Base-by-base conservation (phyloP, 2,113 vertebrate species). In the Lota lota region DNA sequence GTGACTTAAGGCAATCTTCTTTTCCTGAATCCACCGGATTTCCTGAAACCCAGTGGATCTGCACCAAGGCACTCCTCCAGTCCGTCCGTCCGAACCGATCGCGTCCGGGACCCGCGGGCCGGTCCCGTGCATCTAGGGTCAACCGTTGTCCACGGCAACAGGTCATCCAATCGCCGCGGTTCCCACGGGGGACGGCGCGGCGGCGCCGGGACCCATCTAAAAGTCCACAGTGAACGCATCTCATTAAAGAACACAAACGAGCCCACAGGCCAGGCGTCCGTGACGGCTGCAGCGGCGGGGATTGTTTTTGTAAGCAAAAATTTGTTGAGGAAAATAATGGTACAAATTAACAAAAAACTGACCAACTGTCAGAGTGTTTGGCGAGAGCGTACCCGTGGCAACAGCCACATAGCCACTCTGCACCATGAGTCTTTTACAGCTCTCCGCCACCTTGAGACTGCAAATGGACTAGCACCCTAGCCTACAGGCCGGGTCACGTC, bases 61-160 rank as follows among this genome's bases (percentile, higher is more conserved):
- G 82, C 82, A 75, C 81, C 88, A 89, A 91, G 90, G 90, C 90
- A 91, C 90, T 89, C 90, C 86, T 85, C 69, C 59, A 71, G 59
- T 77, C 72, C 71, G 50, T 68, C 72, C 36, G 70, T 83, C 10
- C 1, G 40, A 11, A 47, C 40, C 10, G 40, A 47, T 14, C 40
- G 40, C 40, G 7, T 47, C 40, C 40, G 10, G 40, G 40, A 47
- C 40, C 10, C 40, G 40, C 40, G 10, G 8, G 40, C 40, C 40
- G 40, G 40, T 47, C 40, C 40, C 40, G 8, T 47, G 40, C 1
- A 11, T 47, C 40, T 47, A 47, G 40, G 40, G 40, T 8, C 15
- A 53, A 83, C 73, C 56, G 74, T 75, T 79, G 40, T 47, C 61
- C 62, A 18, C 67, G 53, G 17, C 40, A 36, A 47, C 40, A 36